phyloP scores from a whole-genome alignment of 2,888 invertebrate species.

The Drosophila nigricruria region DNA sequence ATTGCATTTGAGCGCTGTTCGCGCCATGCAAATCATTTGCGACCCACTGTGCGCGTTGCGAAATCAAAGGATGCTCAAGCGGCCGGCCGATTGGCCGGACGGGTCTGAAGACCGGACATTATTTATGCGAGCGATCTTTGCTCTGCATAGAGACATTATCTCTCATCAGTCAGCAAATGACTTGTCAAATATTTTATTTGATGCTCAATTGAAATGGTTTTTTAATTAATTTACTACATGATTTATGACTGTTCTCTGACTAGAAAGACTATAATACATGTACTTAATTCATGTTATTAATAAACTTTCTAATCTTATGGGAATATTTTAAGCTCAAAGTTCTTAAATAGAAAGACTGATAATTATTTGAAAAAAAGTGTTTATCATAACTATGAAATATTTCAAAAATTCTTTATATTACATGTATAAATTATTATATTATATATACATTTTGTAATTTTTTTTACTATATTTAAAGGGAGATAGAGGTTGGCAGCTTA shows the following conservation, averaged over 20 bases:
- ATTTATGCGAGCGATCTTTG: slow-evolving; percentile 49
- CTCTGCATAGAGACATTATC: slow-evolving; percentile 29
- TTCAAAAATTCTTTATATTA: background rate
- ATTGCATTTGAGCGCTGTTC: slow-evolving; percentile 6
- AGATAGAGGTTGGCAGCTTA: background rate
- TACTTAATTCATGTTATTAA: slow-evolving; percentile 3
- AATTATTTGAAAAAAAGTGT: background rate
- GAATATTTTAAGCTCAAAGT: slow-evolving; percentile 12
- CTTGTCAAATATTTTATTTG: slow-evolving; percentile 36
- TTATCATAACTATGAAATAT: background rate
- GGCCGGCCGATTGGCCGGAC: slow-evolving; percentile 11
- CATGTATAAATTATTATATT: background rate
- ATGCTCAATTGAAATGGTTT: slow-evolving; percentile 58
- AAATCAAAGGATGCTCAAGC: slow-evolving; percentile 44
- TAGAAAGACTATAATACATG: background rate
- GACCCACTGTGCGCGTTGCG: slow-evolving; percentile 36
- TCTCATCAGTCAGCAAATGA: slow-evolving; percentile 39
- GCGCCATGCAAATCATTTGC: slow-evolving; percentile 27
- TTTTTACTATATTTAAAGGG: background rate
- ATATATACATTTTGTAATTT: background rate
- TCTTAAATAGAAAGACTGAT: background rate
- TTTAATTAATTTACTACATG: slow-evolving; percentile 72
- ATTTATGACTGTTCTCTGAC: slow-evolving; percentile 45
- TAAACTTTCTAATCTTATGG: background rate
- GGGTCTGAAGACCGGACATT: slow-evolving; percentile 13